These are phyloP conservation scores for Clitarchus hookeri DNA, from an alignment of 2,888 invertebrate species.

Conservation along the genomic window DNA sequence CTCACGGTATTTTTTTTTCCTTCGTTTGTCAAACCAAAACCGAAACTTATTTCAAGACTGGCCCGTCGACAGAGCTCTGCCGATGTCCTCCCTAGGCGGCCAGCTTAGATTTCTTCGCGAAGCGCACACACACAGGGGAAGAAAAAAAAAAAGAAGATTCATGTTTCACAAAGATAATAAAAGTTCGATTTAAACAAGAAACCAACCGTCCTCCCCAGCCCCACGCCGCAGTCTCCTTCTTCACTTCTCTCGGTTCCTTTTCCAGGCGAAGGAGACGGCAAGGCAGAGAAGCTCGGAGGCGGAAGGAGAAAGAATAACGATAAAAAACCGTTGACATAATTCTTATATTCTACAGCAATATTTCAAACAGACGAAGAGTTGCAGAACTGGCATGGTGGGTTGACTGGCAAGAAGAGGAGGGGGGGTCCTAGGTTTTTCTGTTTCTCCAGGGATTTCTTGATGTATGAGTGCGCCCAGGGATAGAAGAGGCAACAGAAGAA, in stretches of 20 bases:
- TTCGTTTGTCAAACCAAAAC: background rate
- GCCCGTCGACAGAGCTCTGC: background rate
- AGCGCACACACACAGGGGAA: background rate
- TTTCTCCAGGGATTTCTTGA: background rate
- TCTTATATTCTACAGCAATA: conserved; percentile 14
- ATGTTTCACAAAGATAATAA: conserved; percentile 14
- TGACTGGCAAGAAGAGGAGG: background rate
- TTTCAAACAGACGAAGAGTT: background rate
- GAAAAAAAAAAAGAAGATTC: background rate
- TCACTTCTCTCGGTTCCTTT: background rate
- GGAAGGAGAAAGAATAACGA: background rate
- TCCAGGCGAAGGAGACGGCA: background rate
- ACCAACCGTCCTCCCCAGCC: background rate
- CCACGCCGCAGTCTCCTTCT: background rate
- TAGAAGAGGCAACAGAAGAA: background rate
- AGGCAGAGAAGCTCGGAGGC: background rate
- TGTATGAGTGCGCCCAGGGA: conserved; percentile 4
- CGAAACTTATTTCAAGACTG: background rate
- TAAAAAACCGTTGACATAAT: conserved; percentile 14
- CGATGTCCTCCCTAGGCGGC: background rate
- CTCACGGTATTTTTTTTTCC: background rate
- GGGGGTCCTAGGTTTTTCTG: background rate
- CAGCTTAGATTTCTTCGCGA: background rate
- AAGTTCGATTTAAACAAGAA: conserved; percentile 14
- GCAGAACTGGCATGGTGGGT: background rate